Base-by-base conservation (phyloP, 2,113 vertebrate species). In the Synodontis membranacea region DNA sequence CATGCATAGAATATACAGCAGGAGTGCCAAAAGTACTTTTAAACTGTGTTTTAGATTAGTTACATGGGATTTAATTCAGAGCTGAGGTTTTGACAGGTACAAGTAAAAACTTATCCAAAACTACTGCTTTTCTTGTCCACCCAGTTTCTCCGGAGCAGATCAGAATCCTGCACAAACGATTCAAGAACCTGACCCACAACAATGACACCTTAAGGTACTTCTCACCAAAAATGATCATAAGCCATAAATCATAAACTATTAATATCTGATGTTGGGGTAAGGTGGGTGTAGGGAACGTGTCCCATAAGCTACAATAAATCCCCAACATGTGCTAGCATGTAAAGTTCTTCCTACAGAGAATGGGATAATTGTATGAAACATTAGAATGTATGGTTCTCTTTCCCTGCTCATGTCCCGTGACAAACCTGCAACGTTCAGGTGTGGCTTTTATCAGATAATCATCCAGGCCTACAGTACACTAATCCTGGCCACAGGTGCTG, bases 141-240 rank as follows among this genome's bases (percentile, higher is more conserved):
- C 0, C 92, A 99, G 98, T 99, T 95, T 96, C 97, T 28, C 91
- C 91, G 0, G 97, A 97, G 1, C 98, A 98, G 93, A 97, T 98
- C 0, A 95, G 95, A 89, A 96, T 96, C 89, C 95, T 99, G 0
- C 94, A 96, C 88, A 93, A 93, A 68, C 91, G 98, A 19, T 98
- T 99, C 90, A 95, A 94, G 90, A 94, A 96, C 88, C 95, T 98
- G 90, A 97, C 96, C 68, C 93, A 93, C 34, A 94, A 97, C 87
- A 91, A 95, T 86, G 94, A 95, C 21, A 97, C 95, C 0, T 96
- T 98, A 74, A 96, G 97, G 98, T 99, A 95, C 78, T 34, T 19
- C 64, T 25, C 17, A 31, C 44, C n/a, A 6, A 46, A 44, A n/a
- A 62, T 15, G 12, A 19, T n/a, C 25, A 37, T 12, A 15, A 23